Evolutionary conservation across 2,888 invertebrate species (phyloP).

Genomic region (Embidobia sp.): DNA sequence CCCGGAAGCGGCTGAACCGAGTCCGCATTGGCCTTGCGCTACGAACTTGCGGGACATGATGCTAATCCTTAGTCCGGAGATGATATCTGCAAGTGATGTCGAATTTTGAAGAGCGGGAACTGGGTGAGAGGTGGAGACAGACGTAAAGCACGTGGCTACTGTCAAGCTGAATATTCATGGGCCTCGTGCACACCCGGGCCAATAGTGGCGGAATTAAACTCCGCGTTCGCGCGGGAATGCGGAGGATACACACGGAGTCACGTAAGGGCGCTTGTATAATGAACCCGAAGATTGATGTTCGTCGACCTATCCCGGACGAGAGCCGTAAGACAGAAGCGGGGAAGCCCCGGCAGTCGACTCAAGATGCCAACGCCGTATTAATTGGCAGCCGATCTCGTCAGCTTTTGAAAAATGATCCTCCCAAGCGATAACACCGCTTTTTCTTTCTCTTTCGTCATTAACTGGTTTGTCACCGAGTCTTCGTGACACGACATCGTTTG

Average conservation of each 20-base stretch:
- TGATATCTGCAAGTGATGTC: slow-evolving; percentile 57
- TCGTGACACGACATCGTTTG: slow-evolving; percentile 50
- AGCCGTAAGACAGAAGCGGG: slow-evolving; percentile 61
- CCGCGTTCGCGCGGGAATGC: slow-evolving; percentile 35
- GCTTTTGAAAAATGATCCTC: slow-evolving; percentile 64
- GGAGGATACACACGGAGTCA: slow-evolving; percentile 44
- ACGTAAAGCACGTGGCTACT: slow-evolving; percentile 44
- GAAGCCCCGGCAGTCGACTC: slow-evolving; percentile 46
- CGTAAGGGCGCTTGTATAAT: slow-evolving; percentile 61
- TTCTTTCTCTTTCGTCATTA: slow-evolving; percentile 59
- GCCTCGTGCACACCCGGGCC: slow-evolving; percentile 3
- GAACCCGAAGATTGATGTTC: slow-evolving; percentile 63
- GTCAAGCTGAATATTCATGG: slow-evolving; percentile 50
- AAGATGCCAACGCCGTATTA: slow-evolving; percentile 66
- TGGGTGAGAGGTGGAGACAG: slow-evolving; percentile 22
- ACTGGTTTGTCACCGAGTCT: slow-evolving; percentile 50
- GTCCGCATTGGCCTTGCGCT: slow-evolving; percentile 55
- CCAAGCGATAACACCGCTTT: slow-evolving; percentile 53
- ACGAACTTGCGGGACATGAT: slow-evolving; percentile 54
- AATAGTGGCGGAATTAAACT: slow-evolving; percentile 33
- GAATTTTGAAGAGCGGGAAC: slow-evolving; percentile 57
- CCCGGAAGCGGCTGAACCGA: slow-evolving; percentile 58
- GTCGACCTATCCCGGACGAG: slow-evolving; percentile 41
- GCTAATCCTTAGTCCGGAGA: slow-evolving; percentile 63
- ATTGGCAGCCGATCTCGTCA: slow-evolving; percentile 61